A percentile compares a stretch with the other conserved stretches of the same genome.
Conservation (phyloP, 2,888 invertebrate genomes). For the Furcula furcula region DNA sequence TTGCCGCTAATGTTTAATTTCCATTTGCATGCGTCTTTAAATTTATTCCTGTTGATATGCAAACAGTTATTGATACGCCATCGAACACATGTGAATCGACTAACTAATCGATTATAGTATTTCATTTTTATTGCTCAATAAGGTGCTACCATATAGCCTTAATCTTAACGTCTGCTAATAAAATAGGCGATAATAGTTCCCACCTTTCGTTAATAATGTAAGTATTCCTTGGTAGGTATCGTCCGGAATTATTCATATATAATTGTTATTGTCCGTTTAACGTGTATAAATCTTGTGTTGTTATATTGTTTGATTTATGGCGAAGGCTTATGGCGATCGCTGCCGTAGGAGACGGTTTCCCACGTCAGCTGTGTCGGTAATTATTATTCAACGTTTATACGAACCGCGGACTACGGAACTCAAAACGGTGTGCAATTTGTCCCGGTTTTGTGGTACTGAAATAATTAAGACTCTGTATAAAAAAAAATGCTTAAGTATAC, state of each 20-base stretch:
- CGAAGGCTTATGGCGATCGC: constrained; percentile 48
- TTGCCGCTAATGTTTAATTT: constrained; percentile 21
- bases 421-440: not conserved
- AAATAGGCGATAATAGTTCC: constrained; percentile 23
- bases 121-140: constrained; percentile 19
- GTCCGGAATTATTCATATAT: constrained; percentile 43
- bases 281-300: constrained; percentile 56
- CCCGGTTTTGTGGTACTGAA: not conserved
- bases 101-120: constrained; percentile 28
- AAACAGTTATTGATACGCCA: constrained; percentile 10
- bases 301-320: constrained; percentile 61
- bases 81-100: constrained; percentile 15
- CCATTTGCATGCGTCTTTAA: constrained; percentile 16
- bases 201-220: constrained; percentile 24
- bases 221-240: constrained; percentile 15
- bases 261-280: constrained; percentile 58
- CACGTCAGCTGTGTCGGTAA: constrained; percentile 39
- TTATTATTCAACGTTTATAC: constrained; percentile 35
- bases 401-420: not conserved
- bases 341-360: constrained; percentile 46
- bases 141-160: constrained; percentile 4
- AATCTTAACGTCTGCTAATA: constrained; percentile 19
- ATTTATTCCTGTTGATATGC: constrained; percentile 13
- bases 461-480: no score
- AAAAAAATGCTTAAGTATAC: no score